A percentile compares a stretch with the other conserved stretches of the same genome.
Evolutionary conservation across 2,797 vertebrate species (phyloP).

Genomic region (Muraenolepis orangiensis): DNA sequence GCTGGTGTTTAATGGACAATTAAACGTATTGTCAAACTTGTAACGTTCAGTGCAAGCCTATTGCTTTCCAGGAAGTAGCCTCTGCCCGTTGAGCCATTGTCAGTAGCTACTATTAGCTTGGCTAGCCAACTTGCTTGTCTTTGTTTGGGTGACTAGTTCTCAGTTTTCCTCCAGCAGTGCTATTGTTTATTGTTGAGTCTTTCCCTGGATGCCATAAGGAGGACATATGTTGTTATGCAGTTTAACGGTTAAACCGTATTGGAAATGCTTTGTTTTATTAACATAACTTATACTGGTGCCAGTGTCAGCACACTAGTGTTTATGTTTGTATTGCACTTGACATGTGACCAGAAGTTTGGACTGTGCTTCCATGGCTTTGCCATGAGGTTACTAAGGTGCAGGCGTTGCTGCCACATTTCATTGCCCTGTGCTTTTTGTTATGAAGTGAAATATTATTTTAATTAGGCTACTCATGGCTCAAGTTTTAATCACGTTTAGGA

Average conservation of each 20-base stretch:
- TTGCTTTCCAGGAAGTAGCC: constrained; percentile 54
- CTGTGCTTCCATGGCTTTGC: not conserved
- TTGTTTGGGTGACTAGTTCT: constrained; percentile 61
- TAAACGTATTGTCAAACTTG: constrained; percentile 16
- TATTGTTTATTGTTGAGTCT: constrained; percentile 1
- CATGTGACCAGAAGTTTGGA: constrained; percentile 1
- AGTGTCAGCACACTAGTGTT: constrained; percentile 7
- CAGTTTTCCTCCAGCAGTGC: constrained; percentile 24
- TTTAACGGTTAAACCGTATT: not conserved
- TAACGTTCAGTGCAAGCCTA: constrained; percentile 14
- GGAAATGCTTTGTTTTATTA: not conserved
- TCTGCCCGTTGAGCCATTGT: constrained; percentile 65
- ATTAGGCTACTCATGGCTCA: constrained; percentile 14
- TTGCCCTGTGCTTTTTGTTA: not conserved
- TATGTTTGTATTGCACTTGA: constrained; percentile 17
- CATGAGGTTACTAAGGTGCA: not conserved
- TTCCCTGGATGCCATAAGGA: not conserved
- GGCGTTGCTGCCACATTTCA: too few species aligned
- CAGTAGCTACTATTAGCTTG: constrained; percentile 65
- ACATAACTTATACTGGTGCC: constrained; percentile 42
- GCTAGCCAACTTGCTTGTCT: constrained; percentile 62
- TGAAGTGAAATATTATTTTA: not conserved
- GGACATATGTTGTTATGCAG: not conserved
- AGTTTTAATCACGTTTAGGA: not conserved
- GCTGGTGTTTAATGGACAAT: not conserved